A percentile compares a stretch with the other conserved stretches of the same genome.
Conservation (phyloP, 2,888 invertebrate species). For the Reticulitermes lucifugus region DNA sequence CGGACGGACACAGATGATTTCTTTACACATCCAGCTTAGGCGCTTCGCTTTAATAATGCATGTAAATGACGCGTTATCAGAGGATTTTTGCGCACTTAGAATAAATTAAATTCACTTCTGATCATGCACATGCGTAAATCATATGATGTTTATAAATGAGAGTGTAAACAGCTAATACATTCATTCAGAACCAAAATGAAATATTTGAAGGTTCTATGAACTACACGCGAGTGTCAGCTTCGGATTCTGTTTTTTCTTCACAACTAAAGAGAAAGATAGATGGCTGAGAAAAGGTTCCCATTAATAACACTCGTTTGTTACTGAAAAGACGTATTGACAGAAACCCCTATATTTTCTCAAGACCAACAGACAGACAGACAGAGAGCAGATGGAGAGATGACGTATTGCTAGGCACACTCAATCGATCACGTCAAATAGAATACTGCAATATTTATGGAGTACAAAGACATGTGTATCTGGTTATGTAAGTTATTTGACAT, state of each 20-base stretch:
- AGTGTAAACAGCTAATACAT: too few relatives aligned
- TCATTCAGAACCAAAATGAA: not conserved
- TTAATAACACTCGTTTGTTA: slow-evolving; percentile 40
- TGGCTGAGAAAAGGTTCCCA: slow-evolving; percentile 28
- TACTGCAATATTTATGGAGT: slow-evolving; percentile 33
- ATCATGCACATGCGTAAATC: too few relatives aligned
- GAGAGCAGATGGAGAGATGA: slow-evolving; percentile 35
- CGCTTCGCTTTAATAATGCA: too few relatives aligned
- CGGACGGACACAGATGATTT: too few relatives aligned
- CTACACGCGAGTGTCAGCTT: too few relatives aligned
- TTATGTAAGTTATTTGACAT: slow-evolving; percentile 25
- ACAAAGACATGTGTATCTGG: slow-evolving; percentile 20
- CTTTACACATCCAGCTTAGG: too few relatives aligned
- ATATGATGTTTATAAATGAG: too few relatives aligned
- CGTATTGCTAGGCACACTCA: slow-evolving; percentile 20
- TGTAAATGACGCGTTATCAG: too few relatives aligned
- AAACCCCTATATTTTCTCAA: slow-evolving; percentile 35
- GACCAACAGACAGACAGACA: not conserved
- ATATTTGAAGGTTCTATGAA: not conserved
- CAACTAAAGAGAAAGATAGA: slow-evolving; percentile 16
- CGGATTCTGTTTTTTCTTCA: too few relatives aligned
- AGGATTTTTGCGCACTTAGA: too few relatives aligned
- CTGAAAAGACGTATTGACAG: slow-evolving; percentile 39
- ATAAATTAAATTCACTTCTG: too few relatives aligned
- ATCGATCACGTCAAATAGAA: slow-evolving; percentile 34